Base-by-base conservation (phyloP, 2,797 vertebrate species). In the Danio albolineatus region DNA sequence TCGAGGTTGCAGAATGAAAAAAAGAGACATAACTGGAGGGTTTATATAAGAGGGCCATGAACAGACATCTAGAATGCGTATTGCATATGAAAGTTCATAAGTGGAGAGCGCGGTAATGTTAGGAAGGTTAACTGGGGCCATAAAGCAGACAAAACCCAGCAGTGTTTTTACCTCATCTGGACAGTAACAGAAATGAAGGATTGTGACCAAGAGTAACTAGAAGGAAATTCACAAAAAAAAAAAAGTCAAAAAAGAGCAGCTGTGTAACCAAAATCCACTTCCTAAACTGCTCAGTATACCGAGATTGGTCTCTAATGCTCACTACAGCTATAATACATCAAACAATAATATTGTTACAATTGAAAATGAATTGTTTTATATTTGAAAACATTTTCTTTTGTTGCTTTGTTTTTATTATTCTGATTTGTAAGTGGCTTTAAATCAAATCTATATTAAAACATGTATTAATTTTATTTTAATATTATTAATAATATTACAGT, bases 171-270 rank as follows among this genome's bases (percentile, higher is more conserved):
- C 46, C 54, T 60, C 56, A 59, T 71, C 72, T 78, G 76, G 76
- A 76, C 62, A 78, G 71, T 70, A 78, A 76, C 73, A 79, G 51
- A 28, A 81, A 53, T 62, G 21, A 77, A 46, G 64, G 41, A 66
- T 65, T 77, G 41, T 77, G 76, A 80, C 43, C 59, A 48, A 75
- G 79, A 74, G 69, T 73, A 67, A 82, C 46, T 67, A 69, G 62
- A 51, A 60, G 53, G 39, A 28, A 51, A 76, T 74, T 67, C 53
- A 53, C 61, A 36, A 13, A 28, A 28, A 28, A 28, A 28, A 28
- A n/a, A 48, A n/a, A n/a, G n/a, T n/a, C n/a, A n/a, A n/a, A n/a
- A 48, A 77, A 46, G 16, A 60, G 46, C 54, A 51, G 76, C 28
- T 49, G 28, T 78, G 76, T n/a, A 60, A 78, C 65, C n/a, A 54